Evolutionary conservation across 1,140 invertebrate genomes (phyloP), one percentile per base, ranked within the genome.

Genomic region (Steinernema khuongi): DNA sequence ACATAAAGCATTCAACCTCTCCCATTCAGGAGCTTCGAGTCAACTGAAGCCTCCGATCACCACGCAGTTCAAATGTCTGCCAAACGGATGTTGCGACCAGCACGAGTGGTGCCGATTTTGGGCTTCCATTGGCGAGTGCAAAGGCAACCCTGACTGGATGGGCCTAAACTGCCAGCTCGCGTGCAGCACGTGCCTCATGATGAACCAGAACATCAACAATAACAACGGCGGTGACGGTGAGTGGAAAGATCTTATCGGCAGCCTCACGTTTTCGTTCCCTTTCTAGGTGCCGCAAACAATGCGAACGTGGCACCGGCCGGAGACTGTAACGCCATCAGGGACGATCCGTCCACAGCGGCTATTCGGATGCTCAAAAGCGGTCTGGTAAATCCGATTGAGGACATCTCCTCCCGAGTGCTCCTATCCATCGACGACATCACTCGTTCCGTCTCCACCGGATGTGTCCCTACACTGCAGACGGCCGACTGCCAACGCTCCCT

Each of bases 21-120:
- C 36, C 7, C n/a, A n/a, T 41, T 41, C 7, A 41, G 50, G 50
- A 11, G 50, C 26, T 11, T 7, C 50, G 7, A 60, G 50, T 60
- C 50, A 60, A 60, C 26, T 60, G 50, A 60, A 60, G 26, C 50
- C 50, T 69, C 83, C 83, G 41, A 67, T 85, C 1, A 84, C 81
- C 11, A 33, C 66, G 31, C 79, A 83, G 26, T 84, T 84, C 71
- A 83, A 84, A 43, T 84, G 83, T 30, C 73, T 78, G n/a, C 67
- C 70, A 28, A 84, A 84, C 74, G 83, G 84, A 1, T 84, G 83
- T 69, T 84, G 83, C 60, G 83, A 84, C 74, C 84, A 85, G 68
- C 83, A 84, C 43, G 83, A 84, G 74, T 84, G 83, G 83, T 84
- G 83, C 44, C 31, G 84, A 33, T 84, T 84, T 67, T 84, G 83